Percentiles rank a stretch among this genome's conserved stretches.
Evolutionary conservation across 1,140 invertebrate genomes (phyloP).

Genomic region (Rhagoletis zephyria): DNA sequence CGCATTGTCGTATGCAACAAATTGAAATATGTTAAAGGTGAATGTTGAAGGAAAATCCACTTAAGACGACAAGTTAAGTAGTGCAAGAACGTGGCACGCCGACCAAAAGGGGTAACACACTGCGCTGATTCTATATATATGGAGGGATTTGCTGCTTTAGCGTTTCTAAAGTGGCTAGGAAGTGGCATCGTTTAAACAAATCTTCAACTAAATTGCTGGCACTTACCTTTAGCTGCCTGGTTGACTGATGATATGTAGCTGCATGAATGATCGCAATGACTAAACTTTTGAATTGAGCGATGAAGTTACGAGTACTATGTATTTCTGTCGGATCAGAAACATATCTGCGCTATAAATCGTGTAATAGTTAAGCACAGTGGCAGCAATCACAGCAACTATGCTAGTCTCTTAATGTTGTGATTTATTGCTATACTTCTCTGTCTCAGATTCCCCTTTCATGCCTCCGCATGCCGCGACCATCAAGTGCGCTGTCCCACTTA

Average conservation of each 20-base stretch:
- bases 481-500: background rate
- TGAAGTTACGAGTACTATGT: background rate
- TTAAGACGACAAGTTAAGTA: slow-evolving; percentile 40
- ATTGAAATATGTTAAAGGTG: slow-evolving; percentile 13
- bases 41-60: slow-evolving; percentile 30
- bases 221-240: background rate
- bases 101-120: background rate
- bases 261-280: background rate
- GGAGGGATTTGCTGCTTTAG: background rate
- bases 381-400: slow-evolving; percentile 21
- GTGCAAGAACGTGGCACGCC: background rate
- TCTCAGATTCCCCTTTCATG: background rate
- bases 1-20: background rate
- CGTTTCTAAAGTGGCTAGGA: background rate
- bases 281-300: slow-evolving; percentile 33
- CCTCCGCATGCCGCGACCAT: background rate
- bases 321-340: slow-evolving; percentile 16
- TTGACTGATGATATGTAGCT: background rate
- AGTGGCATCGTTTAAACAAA: slow-evolving; percentile 32
- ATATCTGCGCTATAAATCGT: slow-evolving; percentile 23
- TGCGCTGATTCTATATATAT: background rate
- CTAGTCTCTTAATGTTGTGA: background rate
- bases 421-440: slow-evolving; percentile 44
- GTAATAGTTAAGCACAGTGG: slow-evolving; percentile 33
- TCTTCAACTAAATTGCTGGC: slow-evolving; percentile 46